phyloP scores from a whole-genome alignment of 2,888 invertebrate species.

The Nymphalis urticae region DNA sequence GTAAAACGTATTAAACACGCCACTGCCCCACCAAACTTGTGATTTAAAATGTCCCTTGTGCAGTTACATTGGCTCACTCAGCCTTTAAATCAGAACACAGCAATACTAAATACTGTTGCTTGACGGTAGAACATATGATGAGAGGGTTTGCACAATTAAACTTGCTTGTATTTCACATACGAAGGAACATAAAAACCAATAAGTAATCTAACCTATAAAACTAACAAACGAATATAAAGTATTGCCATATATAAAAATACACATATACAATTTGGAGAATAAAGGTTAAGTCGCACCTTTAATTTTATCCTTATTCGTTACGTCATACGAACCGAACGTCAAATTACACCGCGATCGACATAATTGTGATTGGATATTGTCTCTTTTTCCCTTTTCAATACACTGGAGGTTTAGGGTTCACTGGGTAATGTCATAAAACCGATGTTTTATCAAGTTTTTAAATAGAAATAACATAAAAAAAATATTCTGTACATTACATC shows the following conservation, averaged over 20 bases:
- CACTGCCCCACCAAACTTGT: no score
- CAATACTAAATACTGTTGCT: no score
- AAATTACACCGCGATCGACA: constrained; percentile 56
- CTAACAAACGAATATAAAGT: no score
- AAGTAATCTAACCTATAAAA: no score
- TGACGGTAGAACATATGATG: no score
- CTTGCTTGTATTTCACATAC: no score
- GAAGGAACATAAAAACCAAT: no score
- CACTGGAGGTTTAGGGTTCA: constrained; percentile 40
- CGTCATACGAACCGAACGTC: constrained; percentile 43
- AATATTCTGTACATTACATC: not conserved
- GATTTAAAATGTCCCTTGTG: no score
- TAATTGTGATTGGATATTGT: constrained; percentile 78
- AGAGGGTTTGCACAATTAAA: no score
- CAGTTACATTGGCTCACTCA: no score
- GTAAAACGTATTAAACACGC: no score
- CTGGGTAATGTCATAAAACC: not conserved
- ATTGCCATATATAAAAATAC: not conserved
- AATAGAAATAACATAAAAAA: not conserved
- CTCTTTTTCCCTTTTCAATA: constrained; percentile 59
- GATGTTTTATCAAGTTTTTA: not conserved
- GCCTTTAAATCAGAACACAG: no score
- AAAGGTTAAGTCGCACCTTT: constrained; percentile 3
- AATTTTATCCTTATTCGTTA: constrained; percentile 27
- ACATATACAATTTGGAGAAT: not conserved